Evolutionary conservation across 2,113 vertebrate species (phyloP), one percentile per base, ranked within the genome.

Genomic region (Sterrhoptilus dennistouni): DNA sequence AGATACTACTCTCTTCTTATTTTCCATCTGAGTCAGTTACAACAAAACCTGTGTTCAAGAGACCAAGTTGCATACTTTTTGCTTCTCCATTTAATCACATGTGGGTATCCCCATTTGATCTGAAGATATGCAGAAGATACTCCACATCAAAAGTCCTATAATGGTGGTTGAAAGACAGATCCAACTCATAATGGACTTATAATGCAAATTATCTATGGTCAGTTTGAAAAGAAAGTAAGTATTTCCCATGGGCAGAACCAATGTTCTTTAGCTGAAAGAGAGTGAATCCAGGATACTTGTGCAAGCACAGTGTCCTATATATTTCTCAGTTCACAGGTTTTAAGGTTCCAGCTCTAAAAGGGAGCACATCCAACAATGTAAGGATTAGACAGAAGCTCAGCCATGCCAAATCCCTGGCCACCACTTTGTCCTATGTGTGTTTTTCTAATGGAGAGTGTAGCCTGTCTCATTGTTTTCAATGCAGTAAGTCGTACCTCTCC

Each of bases 21-120:
- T 96, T 96, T 97, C 93, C 93, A 72, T 95, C 74, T 94, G 74
- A 96, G 77, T 96, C 66, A 85, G 79, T 87, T 57, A 77, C 77
- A 65, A 52, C 6, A 93, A 90, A 90, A 86, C 24, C 45, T 88
- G 45, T 82, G 36, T 87, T 95, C 71, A 66, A 64, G 52, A 88
- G 75, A 87, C 81, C 53, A 93, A 88, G 53, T 29, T 38, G 42
- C 11, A 47, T 17, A 63, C 24, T 59, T 91, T 77, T 57, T 80
- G 42, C 52, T 75, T 79, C 54, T 17, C 50, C 40, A 29, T 61
- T 93, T 92, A 84, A 93, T 83, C 50, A 54, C 53, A 85, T 19
- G n/a, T 35, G 36, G 44, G 33, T 86, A 83, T 81, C 31, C 44
- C 52, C 20, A 66, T 64, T 33, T 8, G 20, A 61, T 65, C 27